Evolutionary conservation across 2,797 vertebrate genomes (phyloP).

Genomic region (Diceros bicornis): DNA sequence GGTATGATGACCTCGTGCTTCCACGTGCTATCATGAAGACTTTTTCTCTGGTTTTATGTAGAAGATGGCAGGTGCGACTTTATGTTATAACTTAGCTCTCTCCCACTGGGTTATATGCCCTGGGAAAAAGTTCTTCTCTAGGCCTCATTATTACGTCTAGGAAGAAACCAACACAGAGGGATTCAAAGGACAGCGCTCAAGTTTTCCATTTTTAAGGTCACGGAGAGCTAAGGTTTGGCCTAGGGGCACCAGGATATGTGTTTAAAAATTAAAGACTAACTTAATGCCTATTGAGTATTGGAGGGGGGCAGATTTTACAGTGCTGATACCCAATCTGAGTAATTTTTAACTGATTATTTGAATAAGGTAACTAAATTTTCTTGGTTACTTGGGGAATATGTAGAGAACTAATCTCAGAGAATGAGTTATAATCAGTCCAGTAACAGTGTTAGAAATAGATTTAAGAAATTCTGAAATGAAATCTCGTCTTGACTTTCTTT

Average conservation of each 20-base stretch:
- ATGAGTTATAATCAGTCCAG: not conserved
- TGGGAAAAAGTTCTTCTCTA: not conserved
- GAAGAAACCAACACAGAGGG: not conserved
- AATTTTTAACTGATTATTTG: slow-evolving; percentile 23
- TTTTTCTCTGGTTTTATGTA: not conserved
- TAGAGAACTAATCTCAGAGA: not conserved
- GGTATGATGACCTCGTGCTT: not conserved
- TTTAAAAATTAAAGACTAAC: not conserved
- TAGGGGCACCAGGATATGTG: not conserved
- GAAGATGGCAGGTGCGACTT: not conserved
- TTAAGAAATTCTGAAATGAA: slow-evolving; percentile 32
- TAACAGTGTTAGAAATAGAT: not conserved
- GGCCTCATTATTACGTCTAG: not conserved
- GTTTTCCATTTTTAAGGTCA: not conserved
- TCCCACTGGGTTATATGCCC: not conserved
- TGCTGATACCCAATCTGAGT: not conserved
- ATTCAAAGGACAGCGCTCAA: not conserved
- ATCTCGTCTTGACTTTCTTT: not conserved
- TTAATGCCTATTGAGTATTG: not conserved
- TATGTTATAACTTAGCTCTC: not conserved
- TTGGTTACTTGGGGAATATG: not conserved
- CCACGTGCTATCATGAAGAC: not conserved
- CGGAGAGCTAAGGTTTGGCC: not conserved
- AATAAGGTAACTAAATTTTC: not conserved
- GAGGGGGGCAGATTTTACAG: not conserved